These are phyloP conservation scores for Oxytorus armatus DNA, from an alignment of 2,888 invertebrate species.

Conservation along the genomic window DNA sequence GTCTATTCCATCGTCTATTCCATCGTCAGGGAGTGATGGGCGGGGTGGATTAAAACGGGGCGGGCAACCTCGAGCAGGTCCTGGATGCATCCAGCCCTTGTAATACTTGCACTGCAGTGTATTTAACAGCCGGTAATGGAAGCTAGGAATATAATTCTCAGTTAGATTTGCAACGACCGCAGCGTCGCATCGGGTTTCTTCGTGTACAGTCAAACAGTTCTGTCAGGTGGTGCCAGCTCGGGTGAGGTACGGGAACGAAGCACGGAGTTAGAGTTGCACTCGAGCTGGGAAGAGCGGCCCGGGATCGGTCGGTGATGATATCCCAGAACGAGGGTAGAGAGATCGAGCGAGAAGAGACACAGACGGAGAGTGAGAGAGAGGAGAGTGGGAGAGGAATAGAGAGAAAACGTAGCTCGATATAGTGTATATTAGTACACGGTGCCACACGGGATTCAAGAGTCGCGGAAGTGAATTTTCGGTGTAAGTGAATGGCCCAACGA, in stretches of 20 bases:
- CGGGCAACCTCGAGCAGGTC: conserved; percentile 13
- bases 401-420: conserved; percentile 21
- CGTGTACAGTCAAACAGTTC: conserved; percentile 54
- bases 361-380: neutral
- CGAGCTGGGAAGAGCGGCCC: conserved; percentile 16
- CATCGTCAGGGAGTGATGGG: too few species aligned
- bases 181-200: conserved; percentile 52
- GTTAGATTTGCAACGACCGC: conserved; percentile 62
- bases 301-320: conserved; percentile 58
- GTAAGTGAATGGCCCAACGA: conserved; percentile 56
- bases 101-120: conserved; percentile 17
- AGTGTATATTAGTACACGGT: conserved; percentile 23
- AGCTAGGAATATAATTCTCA: conserved; percentile 70
- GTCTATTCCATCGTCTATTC: neutral
- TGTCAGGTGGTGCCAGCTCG: conserved; percentile 26
- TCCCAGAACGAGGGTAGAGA: conserved; percentile 8
- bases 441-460: conserved; percentile 37
- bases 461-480: conserved; percentile 62
- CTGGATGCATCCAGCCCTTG: conserved; percentile 1
- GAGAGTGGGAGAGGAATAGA: conserved; percentile 9
- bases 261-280: conserved; percentile 32
- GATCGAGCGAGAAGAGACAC: conserved; percentile 21
- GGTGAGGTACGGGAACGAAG: conserved; percentile 31
- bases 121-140: conserved; percentile 68
- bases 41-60: too few species aligned